Evolutionary conservation across 2,797 vertebrate genomes (phyloP).

Genomic region (Florisuga fusca): DNA sequence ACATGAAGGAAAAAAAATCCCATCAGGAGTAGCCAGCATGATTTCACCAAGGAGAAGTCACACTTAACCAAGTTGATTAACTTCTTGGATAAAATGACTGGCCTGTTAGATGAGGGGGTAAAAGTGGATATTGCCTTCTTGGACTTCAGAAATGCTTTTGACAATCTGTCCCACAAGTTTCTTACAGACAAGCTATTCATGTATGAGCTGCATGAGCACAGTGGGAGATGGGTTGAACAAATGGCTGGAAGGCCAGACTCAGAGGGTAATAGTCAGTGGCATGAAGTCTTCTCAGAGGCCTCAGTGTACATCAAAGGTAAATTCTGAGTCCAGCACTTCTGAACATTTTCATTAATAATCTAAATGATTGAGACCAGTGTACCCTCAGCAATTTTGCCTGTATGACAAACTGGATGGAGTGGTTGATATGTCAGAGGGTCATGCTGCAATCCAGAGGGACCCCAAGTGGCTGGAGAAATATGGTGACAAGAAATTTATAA

Average conservation of each 20-base stretch:
- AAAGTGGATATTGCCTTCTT: not conserved
- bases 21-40: not conserved
- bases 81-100: not conserved
- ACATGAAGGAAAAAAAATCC: not conserved
- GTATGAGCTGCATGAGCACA: not conserved
- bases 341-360: not conserved
- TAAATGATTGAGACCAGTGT: not conserved
- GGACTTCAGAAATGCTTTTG: not conserved
- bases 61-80: not conserved
- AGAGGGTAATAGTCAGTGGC: not conserved
- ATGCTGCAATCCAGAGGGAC: too few relatives aligned
- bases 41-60: not conserved
- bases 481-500: not conserved
- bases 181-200: not conserved
- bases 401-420: not conserved
- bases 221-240: not conserved
- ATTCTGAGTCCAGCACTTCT: not conserved
- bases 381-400: not conserved
- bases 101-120: not conserved
- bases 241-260: not conserved
- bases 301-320: not conserved
- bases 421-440: too few relatives aligned
- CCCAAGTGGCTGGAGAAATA: not conserved
- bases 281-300: not conserved
- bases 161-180: not conserved